Conservation (phyloP, 2,888 invertebrate species). For the Aporophyla nigra region DNA sequence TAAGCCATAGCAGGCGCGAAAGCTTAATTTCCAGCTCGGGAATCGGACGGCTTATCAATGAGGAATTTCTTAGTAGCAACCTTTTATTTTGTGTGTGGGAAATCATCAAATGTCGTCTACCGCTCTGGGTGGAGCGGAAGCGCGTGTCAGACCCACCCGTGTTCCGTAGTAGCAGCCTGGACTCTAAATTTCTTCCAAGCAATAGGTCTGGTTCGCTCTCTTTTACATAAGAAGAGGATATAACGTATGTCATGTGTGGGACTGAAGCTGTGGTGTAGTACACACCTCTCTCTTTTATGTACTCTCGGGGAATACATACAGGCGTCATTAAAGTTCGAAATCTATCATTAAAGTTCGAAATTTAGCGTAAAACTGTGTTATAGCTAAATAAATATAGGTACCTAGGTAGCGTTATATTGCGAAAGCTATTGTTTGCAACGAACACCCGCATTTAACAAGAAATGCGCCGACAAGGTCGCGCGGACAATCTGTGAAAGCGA, state of each 20-base stretch:
- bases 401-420: constrained; percentile 10
- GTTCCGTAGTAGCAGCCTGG: background rate
- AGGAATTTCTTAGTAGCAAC: background rate
- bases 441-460: constrained; percentile 48
- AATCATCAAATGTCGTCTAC: too few relatives aligned
- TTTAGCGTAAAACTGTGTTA: constrained; percentile 4
- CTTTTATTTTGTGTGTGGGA: background rate
- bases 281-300: background rate
- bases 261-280: background rate
- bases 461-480: constrained; percentile 48
- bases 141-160: too few relatives aligned
- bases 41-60: too few relatives aligned
- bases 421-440: constrained; percentile 48
- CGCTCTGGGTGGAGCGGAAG: too few relatives aligned
- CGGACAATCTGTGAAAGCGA: constrained; percentile 52
- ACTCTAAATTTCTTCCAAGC: constrained; percentile 4
- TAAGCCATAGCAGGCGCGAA: background rate
- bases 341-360: background rate
- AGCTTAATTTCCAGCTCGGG: too few relatives aligned
- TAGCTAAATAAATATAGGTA: constrained; percentile 14
- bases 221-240: background rate
- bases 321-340: too few relatives aligned
- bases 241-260: too few relatives aligned
- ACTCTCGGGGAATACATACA: background rate
- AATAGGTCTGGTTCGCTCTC: background rate